phyloP scores from a whole-genome alignment of 2,888 invertebrate genomes.

The Choreutis nemorana region DNA sequence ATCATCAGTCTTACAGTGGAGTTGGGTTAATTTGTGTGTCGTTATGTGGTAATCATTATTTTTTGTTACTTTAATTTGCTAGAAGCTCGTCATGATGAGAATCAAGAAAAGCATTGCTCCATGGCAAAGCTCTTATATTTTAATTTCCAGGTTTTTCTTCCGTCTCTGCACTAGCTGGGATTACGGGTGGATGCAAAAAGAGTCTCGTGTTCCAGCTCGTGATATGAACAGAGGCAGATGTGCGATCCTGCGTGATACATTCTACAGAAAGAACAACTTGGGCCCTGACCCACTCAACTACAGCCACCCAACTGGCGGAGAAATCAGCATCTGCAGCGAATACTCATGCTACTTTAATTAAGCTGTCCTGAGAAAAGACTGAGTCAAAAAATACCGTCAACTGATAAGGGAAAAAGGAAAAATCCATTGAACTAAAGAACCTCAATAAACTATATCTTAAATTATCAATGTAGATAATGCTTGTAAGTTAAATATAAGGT shows the following conservation, averaged over 20 bases:
- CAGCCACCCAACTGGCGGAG: slow-evolving; percentile 46
- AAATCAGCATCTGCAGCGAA: slow-evolving; percentile 43
- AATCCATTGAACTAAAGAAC: too few species aligned
- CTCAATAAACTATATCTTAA: too few species aligned
- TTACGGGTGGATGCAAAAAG: slow-evolving; percentile 69
- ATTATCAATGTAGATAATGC: neutral
- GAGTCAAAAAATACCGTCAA: too few species aligned
- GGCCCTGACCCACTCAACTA: slow-evolving; percentile 65
- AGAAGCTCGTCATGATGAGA: too few species aligned
- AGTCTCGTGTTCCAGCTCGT: slow-evolving; percentile 25
- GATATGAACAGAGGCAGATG: slow-evolving; percentile 55
- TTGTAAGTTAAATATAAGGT: too few species aligned
- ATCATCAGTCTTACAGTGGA: too few species aligned
- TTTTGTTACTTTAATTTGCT: too few species aligned
- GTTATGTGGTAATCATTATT: too few species aligned
- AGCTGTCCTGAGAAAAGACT: neutral
- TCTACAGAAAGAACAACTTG: slow-evolving; percentile 65
- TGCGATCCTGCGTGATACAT: slow-evolving; percentile 59
- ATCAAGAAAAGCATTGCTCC: neutral
- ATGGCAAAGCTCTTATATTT: neutral
- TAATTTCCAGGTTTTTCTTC: slow-evolving; percentile 59
- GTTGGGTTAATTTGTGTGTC: too few species aligned
- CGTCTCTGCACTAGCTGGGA: slow-evolving; percentile 57
- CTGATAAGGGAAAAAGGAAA: too few species aligned
- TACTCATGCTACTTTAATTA: slow-evolving; percentile 34